Conservation (phyloP, 2,113 vertebrate genomes). For the Leptocoma aspasia region DNA sequence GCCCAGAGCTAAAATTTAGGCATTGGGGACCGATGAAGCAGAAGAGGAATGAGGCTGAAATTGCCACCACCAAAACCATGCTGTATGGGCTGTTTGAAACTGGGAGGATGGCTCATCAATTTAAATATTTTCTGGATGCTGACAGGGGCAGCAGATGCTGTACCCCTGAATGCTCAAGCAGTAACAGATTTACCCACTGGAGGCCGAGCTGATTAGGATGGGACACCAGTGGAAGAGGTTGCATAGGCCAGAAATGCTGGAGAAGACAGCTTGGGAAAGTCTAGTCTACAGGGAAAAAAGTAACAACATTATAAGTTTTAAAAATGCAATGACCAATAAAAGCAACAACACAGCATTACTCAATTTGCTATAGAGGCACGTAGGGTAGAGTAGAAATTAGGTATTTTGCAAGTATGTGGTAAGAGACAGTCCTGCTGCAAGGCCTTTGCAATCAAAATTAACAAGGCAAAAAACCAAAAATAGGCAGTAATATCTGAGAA, state of each 20-base stretch:
- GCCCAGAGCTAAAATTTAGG: not conserved
- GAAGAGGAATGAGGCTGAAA: not conserved
- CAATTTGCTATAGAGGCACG: not conserved
- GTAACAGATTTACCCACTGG: rapidly evolving
- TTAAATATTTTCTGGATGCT: not conserved
- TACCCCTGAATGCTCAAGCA: not conserved
- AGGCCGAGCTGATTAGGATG: not conserved
- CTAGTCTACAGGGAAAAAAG: not conserved
- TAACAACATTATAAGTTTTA: not conserved
- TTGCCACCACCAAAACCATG: not conserved
- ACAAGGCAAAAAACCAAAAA: not conserved
- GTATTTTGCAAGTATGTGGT: not conserved
- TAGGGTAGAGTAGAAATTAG: not conserved
- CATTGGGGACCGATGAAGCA: not conserved
- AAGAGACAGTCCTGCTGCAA: not conserved
- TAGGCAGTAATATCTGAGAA: not conserved
- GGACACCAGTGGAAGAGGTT: not conserved
- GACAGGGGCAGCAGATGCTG: not conserved
- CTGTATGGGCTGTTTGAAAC: not conserved
- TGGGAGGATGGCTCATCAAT: not conserved
- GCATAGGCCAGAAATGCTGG: not conserved
- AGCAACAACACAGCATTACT: not conserved
- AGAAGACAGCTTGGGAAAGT: not conserved
- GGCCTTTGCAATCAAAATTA: slow-evolving; percentile 2
- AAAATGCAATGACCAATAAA: not conserved